Base-by-base conservation (phyloP, 2,888 invertebrate species). In the Loripinus fragilis region DNA sequence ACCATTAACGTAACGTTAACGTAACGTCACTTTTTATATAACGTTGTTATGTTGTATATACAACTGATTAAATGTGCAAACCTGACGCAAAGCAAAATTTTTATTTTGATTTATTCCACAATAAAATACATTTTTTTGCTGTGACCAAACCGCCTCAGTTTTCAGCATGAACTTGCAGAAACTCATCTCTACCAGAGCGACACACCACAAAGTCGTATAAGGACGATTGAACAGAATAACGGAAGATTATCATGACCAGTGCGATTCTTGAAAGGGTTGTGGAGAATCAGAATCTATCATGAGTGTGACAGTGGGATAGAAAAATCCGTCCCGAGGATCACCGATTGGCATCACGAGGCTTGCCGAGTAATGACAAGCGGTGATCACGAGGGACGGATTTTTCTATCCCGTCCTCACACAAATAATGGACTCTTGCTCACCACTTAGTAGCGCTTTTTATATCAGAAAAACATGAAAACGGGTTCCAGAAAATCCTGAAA, bases 141-240 rank as follows among this genome's bases (percentile, higher is more conserved):
- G 28, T 60, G 33, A 33, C 60, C n/a, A 30, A 60, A 17, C 33
- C 30, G 33, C 60, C 33, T 60, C 60, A 60, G 60, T 60, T 33
- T 60, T 60, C 60, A 60, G 60, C 20, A 10, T 52, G 52, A 60
- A 60, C 20, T 60, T 10, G 33, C 60, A 60, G 60, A 52, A 17
- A 52, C 60, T 60, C 60, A 60, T 60, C 28, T 52, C 60, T 33
- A 60, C 60, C 20, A 60, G 20, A 60, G 60, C 60, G 60, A 33
- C 60, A 30, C 60, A 60, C 60, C 60, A 15, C 33, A 60, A 60
- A 15, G 60, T 60, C 17, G 33, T 17, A 30, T 30, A 33, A 60
- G 33, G 60, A 33, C 60, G 33, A 20, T 20, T 60, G 20, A 30
- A 60, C 23, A 33, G 17, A 60, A 60, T 60, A 60, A 60, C 60